Evolutionary conservation across 1,140 invertebrate genomes (phyloP), one percentile per base, ranked within the genome.

Genomic region (Chrysoperla carnea): DNA sequence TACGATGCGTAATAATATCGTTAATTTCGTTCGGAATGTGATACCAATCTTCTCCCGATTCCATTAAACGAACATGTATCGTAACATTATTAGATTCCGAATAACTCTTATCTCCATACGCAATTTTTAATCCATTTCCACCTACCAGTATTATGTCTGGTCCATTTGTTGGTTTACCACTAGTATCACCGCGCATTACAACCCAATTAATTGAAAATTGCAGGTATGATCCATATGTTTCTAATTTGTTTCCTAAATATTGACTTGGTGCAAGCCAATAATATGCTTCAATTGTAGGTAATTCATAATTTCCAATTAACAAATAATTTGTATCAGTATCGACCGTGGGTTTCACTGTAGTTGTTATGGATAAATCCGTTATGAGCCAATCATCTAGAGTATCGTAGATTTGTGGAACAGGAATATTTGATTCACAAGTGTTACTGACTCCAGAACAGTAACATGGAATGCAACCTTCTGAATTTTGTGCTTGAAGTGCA

Each of bases 371-470:
- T 28, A 78, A 65, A 46, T 81, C 75, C 15, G 68, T 72, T 3
- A 81, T 61, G 29, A 69, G 53, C 79, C 79, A 82, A 39, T 68
- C 67, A n/a, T 70, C 63, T 2, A 73, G 50, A 1, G 67, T 72
- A 40, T 70, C 66, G 42, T 78, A 67, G 8, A 14, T 5, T 38
- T 38, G 28, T 40, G 28, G 29, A 8, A 28, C 8, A 28, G 17
- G 17, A 14, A 44, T 8, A 46, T 46, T 44, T 35, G 73, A 67
- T 41, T 67, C 61, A 53, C 94, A 98, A 13, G 69, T 59, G 14
- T 68, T 64, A 2, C 79, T 80, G 5, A 90, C 70, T 27, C 87
- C 90, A 15, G 91, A 96, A 62, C 94, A 99, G 66, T 84, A 94
- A 61, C 94, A 98, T 8, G 73, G 60, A 1, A 75, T 63, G 57